Evolutionary conservation across 2,888 invertebrate species (phyloP).

Genomic region (Eupithecia exiguata): DNA sequence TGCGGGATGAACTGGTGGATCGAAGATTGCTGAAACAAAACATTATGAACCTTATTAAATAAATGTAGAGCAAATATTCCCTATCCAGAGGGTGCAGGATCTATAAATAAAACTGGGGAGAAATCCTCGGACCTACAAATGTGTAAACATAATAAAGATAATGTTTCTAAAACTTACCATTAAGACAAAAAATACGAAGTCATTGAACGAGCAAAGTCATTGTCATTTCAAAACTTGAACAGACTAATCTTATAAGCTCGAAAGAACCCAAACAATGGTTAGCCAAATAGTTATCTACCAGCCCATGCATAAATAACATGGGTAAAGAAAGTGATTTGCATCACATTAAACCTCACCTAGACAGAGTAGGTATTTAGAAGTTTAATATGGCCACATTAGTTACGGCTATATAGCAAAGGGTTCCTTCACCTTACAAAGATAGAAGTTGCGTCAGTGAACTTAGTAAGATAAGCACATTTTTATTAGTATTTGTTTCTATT

Average conservation of each 20-base stretch:
- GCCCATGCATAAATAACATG: conserved; percentile 2
- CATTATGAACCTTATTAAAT: background rate
- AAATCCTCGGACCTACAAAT: background rate
- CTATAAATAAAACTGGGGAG: background rate
- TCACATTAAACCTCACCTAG: conserved; percentile 7
- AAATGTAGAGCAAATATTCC: conserved; percentile 10
- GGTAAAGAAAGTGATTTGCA: conserved; percentile 19
- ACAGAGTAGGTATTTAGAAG: conserved; percentile 26
- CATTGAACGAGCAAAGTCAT: background rate
- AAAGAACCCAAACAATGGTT: conserved; percentile 5
- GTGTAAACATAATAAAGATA: background rate
- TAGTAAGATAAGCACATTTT: background rate
- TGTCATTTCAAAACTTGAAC: background rate
- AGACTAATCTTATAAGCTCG: background rate
- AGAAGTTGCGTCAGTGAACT: conserved; percentile 23
- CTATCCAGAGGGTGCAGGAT: conserved; percentile 26
- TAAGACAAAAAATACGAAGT: conserved; percentile 2
- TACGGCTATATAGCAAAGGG: conserved; percentile 49
- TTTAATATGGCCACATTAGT: conserved; percentile 47
- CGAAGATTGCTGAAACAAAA: conserved; percentile 66
- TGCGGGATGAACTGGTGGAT: conserved; percentile 79
- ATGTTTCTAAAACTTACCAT: background rate
- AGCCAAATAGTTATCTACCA: conserved; percentile 2
- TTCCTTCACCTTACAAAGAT: conserved; percentile 58
- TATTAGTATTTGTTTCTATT: no score